Conservation (phyloP, 1,140 invertebrate genomes). For the Anoplolepis gracilipes region DNA sequence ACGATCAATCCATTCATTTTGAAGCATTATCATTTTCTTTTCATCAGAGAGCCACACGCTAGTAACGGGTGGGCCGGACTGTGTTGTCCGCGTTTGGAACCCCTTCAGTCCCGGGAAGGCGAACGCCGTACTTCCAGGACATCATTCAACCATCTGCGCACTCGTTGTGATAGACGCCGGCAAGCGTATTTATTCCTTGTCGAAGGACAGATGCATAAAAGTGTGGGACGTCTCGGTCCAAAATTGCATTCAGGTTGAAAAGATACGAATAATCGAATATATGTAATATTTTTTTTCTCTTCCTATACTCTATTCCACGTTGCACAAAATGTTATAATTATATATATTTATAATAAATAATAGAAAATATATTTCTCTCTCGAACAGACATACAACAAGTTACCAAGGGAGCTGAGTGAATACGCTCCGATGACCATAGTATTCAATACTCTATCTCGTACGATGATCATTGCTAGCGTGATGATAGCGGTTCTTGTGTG, state of each 20-base stretch:
- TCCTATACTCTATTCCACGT: neutral
- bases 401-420: slow-evolving; percentile 87
- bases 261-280: neutral
- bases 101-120: slow-evolving; percentile 89
- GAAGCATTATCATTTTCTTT: slow-evolving; percentile 3
- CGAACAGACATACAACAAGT: slow-evolving; percentile 87
- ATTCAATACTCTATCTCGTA: slow-evolving; percentile 88
- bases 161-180: slow-evolving; percentile 88
- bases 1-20: neutral
- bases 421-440: slow-evolving; percentile 87
- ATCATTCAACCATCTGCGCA: slow-evolving; percentile 89
- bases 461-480: slow-evolving; percentile 88
- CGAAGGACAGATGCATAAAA: slow-evolving; percentile 89
- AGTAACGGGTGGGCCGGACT: slow-evolving; percentile 91
- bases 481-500: slow-evolving; percentile 88
- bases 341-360: slow-evolving; percentile 6
- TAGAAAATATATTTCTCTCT: slow-evolving; percentile 36
- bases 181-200: slow-evolving; percentile 87
- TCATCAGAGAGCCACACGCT: slow-evolving; percentile 86
- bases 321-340: neutral
- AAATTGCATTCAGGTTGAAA: slow-evolving; percentile 86
- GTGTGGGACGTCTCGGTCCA: slow-evolving; percentile 89
- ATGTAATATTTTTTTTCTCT: neutral
- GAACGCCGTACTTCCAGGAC: slow-evolving; percentile 88
- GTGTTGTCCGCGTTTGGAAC: slow-evolving; percentile 91